Evolutionary conservation across 2,113 vertebrate genomes (phyloP).

Genomic region (Forbesichthys agassizii): DNA sequence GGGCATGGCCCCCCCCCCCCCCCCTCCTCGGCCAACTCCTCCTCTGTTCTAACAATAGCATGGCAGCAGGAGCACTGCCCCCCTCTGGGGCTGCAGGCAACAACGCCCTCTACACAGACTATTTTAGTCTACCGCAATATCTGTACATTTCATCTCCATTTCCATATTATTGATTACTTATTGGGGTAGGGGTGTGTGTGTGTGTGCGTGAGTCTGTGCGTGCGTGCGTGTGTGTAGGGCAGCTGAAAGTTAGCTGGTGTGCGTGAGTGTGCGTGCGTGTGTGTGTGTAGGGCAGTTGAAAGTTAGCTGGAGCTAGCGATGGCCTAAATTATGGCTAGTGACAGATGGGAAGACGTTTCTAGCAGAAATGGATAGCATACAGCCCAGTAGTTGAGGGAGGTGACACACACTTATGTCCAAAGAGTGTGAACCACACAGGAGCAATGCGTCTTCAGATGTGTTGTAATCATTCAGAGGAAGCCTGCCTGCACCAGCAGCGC

Average conservation of each 20-base stretch:
- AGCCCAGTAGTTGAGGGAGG: conserved; percentile 3
- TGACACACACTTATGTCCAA: conserved; percentile 8
- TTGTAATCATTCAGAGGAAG: background rate
- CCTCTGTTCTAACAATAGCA: conserved; percentile 70
- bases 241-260: too few relatives aligned
- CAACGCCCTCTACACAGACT: conserved; percentile 33
- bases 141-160: conserved; percentile 8
- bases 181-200: too few relatives aligned
- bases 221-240: too few relatives aligned
- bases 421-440: background rate
- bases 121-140: too few relatives aligned
- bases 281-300: too few relatives aligned
- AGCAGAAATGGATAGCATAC: background rate
- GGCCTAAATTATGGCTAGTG: too few relatives aligned
- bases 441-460: background rate
- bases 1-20: too few relatives aligned
- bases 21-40: conserved; percentile 59
- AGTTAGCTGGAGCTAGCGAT: too few relatives aligned
- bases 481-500: background rate
- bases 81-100: conserved; percentile 51
- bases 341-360: background rate
- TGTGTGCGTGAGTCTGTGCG: too few relatives aligned
- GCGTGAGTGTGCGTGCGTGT: too few relatives aligned
- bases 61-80: conserved; percentile 44
- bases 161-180: background rate